Evolutionary conservation across 2,888 invertebrate genomes (phyloP), one percentile per base, ranked within the genome.

Genomic region (Lycocerus yunnanus): DNA sequence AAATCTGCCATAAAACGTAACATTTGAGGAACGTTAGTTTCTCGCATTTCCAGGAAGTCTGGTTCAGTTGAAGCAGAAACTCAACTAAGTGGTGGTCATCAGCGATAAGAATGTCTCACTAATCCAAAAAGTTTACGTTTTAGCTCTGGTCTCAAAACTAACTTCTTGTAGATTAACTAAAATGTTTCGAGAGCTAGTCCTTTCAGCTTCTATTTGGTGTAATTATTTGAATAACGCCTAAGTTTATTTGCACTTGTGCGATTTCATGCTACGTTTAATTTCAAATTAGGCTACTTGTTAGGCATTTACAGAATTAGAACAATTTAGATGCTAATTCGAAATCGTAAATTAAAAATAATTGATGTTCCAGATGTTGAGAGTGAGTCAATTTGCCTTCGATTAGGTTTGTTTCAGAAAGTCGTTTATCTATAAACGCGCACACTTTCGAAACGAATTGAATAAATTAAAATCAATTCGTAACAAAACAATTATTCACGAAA

Each of bases 71-170:
- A 24, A 66, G 27, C 63, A 69, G 69, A 75, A 67, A 66, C 68
- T 75, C 67, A 71, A 74, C 68, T 68, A 72, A 69, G 72, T 67
- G 69, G 69, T 69, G 75, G 75, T 72, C 75, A 72, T 75, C 75
- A 69, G 27, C 68, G 75, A 75, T 75, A 75, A 75, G 75, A 72
- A 75, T 63, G 71, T 71, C 58, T 65, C 66, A 71, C 58, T 71
- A 71, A 71, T 71, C 71, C 71, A 20, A 18, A 63, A 63, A 71
- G 66, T 71, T 73, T 70, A 73, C 61, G 69, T 70, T 66, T 43
- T 69, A 21, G 69, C 63, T 21, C 66, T n/a, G 61, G 61, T 71
- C 61, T 27, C 69, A 9, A 68, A 70, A 70, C 43, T 70, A 58
- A 61, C 18, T 61, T 14, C 61, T 63, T 63, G 43, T 63, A 65